Evolutionary conservation across 2,888 invertebrate species (phyloP).

Genomic region (Dasypolia templi): DNA sequence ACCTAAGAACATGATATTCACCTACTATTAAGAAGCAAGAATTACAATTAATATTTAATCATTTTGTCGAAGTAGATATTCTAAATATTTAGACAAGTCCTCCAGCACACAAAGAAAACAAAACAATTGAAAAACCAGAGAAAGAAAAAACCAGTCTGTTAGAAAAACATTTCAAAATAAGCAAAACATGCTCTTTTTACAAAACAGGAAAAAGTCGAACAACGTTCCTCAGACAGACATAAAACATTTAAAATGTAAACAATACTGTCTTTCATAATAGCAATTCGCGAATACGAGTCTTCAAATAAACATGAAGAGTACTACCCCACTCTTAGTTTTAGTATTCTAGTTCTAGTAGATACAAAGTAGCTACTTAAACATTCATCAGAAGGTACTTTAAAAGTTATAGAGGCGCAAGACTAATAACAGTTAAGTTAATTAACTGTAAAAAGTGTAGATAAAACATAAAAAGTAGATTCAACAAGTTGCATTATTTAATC

Average conservation of each 20-base stretch:
- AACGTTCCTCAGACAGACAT: constrained; percentile 32
- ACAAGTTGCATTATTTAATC: neutral
- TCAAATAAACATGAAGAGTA: constrained; percentile 48
- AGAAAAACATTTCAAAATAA: constrained; percentile 38
- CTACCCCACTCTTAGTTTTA: constrained; percentile 27
- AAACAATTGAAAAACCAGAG: neutral
- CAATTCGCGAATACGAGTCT: constrained; percentile 18
- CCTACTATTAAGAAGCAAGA: neutral
- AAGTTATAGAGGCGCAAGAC: constrained; percentile 18
- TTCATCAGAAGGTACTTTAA: constrained; percentile 28
- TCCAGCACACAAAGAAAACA: neutral
- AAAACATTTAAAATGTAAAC: constrained; percentile 44
- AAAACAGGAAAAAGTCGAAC: constrained; percentile 25
- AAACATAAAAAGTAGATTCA: neutral
- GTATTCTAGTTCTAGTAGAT: constrained; percentile 42
- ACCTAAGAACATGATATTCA: neutral
- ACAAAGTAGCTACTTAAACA: constrained; percentile 34
- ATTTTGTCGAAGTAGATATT: neutral
- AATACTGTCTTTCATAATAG: constrained; percentile 52
- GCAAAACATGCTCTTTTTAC: constrained; percentile 45
- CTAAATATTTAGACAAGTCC: neutral
- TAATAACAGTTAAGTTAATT: constrained; percentile 32
- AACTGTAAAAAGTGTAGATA: neutral
- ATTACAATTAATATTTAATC: neutral
- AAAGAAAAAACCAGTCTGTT: constrained; percentile 12